Evolutionary conservation across 2,797 vertebrate genomes (phyloP).

Genomic region (Molossus molossus): DNA sequence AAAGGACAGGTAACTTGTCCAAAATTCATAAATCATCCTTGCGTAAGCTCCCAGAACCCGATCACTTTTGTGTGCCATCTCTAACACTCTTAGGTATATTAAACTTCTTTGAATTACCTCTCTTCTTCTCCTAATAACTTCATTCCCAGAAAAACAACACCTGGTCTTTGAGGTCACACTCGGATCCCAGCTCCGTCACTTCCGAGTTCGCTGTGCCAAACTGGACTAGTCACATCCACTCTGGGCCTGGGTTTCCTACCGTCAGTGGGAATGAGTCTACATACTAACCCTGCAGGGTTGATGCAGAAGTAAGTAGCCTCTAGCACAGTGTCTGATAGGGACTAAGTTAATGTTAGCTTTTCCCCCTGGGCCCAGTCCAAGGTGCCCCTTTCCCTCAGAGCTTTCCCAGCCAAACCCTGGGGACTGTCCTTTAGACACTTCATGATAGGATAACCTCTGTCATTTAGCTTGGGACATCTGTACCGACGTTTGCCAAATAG

Average conservation of each 20-base stretch:
- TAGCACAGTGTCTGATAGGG: not conserved
- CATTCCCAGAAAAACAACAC: not conserved
- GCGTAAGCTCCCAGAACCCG: not conserved
- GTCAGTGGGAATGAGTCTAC: not conserved
- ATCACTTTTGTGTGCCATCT: not conserved
- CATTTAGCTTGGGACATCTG: not conserved
- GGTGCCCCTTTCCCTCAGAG: not conserved
- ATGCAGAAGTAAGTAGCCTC: not conserved
- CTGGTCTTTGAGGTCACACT: not conserved
- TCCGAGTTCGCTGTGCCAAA: not conserved
- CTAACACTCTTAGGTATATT: not conserved
- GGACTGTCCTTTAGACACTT: not conserved
- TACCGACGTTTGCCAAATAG: not conserved
- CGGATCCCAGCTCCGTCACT: not conserved
- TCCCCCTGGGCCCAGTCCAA: not conserved
- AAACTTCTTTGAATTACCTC: not conserved
- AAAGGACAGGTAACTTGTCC: not conserved
- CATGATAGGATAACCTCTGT: not conserved
- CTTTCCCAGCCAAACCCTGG: not conserved
- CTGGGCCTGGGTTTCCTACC: not conserved
- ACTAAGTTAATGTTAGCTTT: not conserved
- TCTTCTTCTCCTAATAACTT: not conserved
- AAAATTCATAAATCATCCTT: not conserved
- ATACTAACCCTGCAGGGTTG: not conserved
- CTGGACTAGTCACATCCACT: not conserved